These are phyloP conservation scores for Laupala kohalensis DNA, from an alignment of 1,140 invertebrate genomes.

Conservation along the genomic window DNA sequence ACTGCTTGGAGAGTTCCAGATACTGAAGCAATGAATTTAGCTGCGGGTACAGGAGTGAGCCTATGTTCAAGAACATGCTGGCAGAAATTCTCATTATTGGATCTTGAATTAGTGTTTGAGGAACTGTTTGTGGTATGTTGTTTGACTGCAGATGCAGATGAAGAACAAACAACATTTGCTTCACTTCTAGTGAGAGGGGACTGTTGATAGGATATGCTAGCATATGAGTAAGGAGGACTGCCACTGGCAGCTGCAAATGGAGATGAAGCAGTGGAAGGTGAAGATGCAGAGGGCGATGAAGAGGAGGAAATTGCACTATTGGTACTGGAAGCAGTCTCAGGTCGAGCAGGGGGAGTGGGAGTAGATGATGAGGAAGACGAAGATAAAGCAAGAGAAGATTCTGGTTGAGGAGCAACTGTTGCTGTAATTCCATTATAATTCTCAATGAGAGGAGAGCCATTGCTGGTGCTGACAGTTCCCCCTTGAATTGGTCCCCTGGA, in stretches of 20 bases:
- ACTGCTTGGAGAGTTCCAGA: not conserved
- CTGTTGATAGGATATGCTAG: not conserved
- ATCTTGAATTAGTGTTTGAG: not conserved
- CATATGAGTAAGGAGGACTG: slow-evolving; percentile 9
- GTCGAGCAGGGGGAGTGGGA: not conserved
- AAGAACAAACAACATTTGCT: slow-evolving; percentile 1
- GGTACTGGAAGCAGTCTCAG: slow-evolving; percentile 3
- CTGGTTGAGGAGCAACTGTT: not conserved
- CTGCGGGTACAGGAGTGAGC: not conserved
- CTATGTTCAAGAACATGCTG: slow-evolving; percentile 4
- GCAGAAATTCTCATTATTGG: not conserved
- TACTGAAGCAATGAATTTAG: not conserved
- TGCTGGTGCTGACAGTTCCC: slow-evolving; percentile 58
- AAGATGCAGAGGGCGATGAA: not conserved
- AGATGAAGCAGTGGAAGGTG: slow-evolving; percentile 1
- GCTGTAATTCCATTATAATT: slow-evolving; percentile 14
- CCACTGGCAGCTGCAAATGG: slow-evolving; percentile 3
- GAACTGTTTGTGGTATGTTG: not conserved
- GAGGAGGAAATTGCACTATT: slow-evolving; percentile 2
- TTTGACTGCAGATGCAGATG: not conserved
- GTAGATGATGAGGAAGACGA: slow-evolving; percentile 1
- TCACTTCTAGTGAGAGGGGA: slow-evolving; percentile 4
- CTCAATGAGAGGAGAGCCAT: slow-evolving; percentile 45
- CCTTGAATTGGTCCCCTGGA: slow-evolving; percentile 52
- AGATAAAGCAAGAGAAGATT: slow-evolving; percentile 4